Base-by-base conservation (phyloP, 2,113 vertebrate species). In the Elanoides forficatus region DNA sequence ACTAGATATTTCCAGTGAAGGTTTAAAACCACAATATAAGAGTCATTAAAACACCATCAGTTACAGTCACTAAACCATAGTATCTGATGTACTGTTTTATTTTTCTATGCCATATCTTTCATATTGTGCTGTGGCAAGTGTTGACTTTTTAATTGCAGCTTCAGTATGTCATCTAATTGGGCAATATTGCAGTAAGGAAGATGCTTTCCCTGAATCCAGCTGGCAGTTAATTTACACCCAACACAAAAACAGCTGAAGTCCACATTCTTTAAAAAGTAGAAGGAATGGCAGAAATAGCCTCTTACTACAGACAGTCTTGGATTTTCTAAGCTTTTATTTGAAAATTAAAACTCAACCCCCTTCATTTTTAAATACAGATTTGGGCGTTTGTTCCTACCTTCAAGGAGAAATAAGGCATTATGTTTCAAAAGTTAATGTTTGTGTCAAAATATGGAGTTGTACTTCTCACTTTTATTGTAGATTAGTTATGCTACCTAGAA, bases 61-160 rank as follows among this genome's bases (percentile, higher is more conserved):
- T 97, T 94, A 92, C 94, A 95, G 90, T 95, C 95, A 96, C 95
- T 97, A 94, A 96, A 92, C 72, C 52, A 74, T 43, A 74, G 14
- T 92, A 74, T 95, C 90, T 93, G 82, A 90, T 78, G 38, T 47
- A 84, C 30, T 68, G 47, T 29, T 90, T 86, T 96, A 84, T 92
- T 93, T 95, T 83, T 86, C 88, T 84, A 8, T 84, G 65, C 26
- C 2, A 0, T 88, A 56, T 78, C 72, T 90, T 92, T 95, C 86
- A 65, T 92, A 91, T 86, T 83, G 75, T 53, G 34, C 70, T 86
- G 68, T 84, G 32, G 60, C 52, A 96, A 96, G 42, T 81, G 88
- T 75, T 86, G 82, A 88, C 50, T 93, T 94, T 90, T 83, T 96
- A 97, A 93, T 93, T 93, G 90, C 47, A 34, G 36, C 36, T 95